Evolutionary conservation across 2,888 invertebrate species (phyloP).

Genomic region (Tenodera sinensis): DNA sequence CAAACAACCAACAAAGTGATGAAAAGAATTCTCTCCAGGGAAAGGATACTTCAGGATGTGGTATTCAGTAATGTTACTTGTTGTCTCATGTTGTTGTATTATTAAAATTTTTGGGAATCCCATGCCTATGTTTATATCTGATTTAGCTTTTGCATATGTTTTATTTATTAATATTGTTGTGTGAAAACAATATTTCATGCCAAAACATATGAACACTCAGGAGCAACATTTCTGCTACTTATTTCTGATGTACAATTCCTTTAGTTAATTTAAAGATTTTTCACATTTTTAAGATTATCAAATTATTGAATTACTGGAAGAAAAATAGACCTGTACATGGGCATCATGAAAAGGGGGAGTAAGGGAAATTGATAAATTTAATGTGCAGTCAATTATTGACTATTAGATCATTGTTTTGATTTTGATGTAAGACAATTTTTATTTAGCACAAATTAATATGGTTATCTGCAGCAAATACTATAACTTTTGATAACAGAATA

Average conservation of each 20-base stretch:
- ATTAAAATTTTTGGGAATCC: neutral
- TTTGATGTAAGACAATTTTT: too few relatives aligned
- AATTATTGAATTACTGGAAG: neutral
- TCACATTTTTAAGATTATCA: neutral
- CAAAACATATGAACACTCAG: neutral
- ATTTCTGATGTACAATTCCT: neutral
- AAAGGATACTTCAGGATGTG: slow-evolving; percentile 9
- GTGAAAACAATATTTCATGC: neutral
- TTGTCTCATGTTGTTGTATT: neutral
- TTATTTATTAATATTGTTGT: neutral
- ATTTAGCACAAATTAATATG: too few relatives aligned
- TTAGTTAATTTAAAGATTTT: neutral
- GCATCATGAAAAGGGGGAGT: too few relatives aligned
- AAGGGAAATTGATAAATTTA: too few relatives aligned
- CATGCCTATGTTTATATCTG: neutral
- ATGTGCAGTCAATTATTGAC: too few relatives aligned
- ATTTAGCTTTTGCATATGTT: neutral
- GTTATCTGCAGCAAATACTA: too few relatives aligned
- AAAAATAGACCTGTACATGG: neutral
- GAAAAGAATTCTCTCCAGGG: neutral
- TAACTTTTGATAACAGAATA: too few relatives aligned
- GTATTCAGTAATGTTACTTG: neutral
- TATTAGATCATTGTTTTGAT: too few relatives aligned
- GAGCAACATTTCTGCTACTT: neutral
- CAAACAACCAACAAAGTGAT: neutral